A percentile compares a stretch with the other conserved stretches of the same genome.
Evolutionary conservation across 2,888 invertebrate genomes (phyloP).

Genomic region (Colostygia pectinataria): DNA sequence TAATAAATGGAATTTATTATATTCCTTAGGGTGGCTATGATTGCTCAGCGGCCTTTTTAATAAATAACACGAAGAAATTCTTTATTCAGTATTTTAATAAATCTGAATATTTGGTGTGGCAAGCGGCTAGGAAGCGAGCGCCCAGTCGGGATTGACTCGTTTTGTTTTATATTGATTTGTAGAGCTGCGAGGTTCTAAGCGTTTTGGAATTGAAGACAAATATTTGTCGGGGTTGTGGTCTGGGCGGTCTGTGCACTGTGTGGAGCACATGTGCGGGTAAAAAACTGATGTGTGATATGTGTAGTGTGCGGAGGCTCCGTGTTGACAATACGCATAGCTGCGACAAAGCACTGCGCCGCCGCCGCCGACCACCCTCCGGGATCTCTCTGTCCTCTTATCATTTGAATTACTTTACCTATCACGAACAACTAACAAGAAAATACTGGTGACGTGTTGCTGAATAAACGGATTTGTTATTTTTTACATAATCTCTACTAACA

Average conservation of each 20-base stretch:
- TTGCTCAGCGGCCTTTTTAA: slow-evolving; percentile 31
- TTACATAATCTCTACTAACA: slow-evolving; percentile 30
- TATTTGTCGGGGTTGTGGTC: slow-evolving; percentile 73
- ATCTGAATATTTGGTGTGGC: slow-evolving; percentile 24
- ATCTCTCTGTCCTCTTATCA: slow-evolving; percentile 43
- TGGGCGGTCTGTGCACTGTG: slow-evolving; percentile 68
- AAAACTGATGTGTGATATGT: slow-evolving; percentile 65
- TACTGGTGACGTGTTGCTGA: slow-evolving; percentile 20
- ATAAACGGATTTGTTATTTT: slow-evolving; percentile 33
- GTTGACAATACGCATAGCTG: slow-evolving; percentile 80
- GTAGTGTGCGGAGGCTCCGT: slow-evolving; percentile 59
- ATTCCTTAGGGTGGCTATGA: slow-evolving; percentile 38
- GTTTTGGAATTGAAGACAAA: slow-evolving; percentile 77
- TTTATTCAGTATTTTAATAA: slow-evolving; percentile 31
- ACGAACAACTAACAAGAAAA: slow-evolving; percentile 25
- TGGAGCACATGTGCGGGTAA: slow-evolving; percentile 70
- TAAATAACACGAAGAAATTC: slow-evolving; percentile 21
- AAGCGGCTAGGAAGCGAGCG: slow-evolving; percentile 30
- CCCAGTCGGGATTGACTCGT: slow-evolving; percentile 53
- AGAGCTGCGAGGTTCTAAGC: slow-evolving; percentile 66
- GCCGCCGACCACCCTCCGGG: slow-evolving; percentile 62
- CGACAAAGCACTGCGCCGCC: slow-evolving; percentile 56
- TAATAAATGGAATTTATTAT: slow-evolving; percentile 47
- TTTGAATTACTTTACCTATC: slow-evolving; percentile 48
- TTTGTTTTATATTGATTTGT: slow-evolving; percentile 61